Evolutionary conservation across 1,140 invertebrate species (phyloP).

Genomic region (Drosophila elegans): DNA sequence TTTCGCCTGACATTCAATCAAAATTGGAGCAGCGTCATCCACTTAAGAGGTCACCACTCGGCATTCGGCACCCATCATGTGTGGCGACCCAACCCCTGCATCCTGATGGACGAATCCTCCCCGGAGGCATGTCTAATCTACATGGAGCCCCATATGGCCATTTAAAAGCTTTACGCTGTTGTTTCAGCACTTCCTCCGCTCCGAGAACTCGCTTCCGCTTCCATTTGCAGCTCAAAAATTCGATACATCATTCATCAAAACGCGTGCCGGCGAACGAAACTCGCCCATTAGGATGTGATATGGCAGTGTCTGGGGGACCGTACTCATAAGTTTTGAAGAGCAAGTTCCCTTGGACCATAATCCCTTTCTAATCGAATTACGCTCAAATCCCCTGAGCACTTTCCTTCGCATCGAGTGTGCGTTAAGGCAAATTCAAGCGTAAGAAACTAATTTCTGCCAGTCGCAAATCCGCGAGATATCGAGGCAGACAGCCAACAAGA

Average conservation of each 20-base stretch:
- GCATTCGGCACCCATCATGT: conserved; percentile 13
- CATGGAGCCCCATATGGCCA: conserved; percentile 50
- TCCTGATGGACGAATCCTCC: conserved; percentile 10
- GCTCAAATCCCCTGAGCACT: conserved; percentile 69
- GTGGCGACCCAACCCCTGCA: conserved; percentile 2
- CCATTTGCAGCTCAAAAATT: conserved; percentile 73
- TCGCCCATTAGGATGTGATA: conserved; percentile 48
- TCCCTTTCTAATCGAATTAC: conserved; percentile 82
- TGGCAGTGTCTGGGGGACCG: conserved; percentile 10
- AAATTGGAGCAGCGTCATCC: conserved; percentile 47
- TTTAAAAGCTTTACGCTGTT: conserved; percentile 81
- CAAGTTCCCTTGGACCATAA: conserved; percentile 54
- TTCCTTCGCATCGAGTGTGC: conserved; percentile 40
- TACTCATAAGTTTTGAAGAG: conserved; percentile 51
- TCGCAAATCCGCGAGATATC: conserved; percentile 54
- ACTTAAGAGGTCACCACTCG: conserved; percentile 50
- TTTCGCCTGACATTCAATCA: conserved; percentile 37
- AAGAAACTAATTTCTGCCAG: conserved; percentile 79
- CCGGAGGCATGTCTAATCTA: conserved; percentile 56
- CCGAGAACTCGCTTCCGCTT: conserved; percentile 46
- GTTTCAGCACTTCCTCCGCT: conserved; percentile 65
- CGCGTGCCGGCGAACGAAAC: conserved; percentile 57
- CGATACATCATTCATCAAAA: conserved; percentile 79
- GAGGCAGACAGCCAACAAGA: conserved; percentile 20
- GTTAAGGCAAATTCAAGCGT: conserved; percentile 80